Base-by-base conservation (phyloP, 2,113 vertebrate species). In the Parus major region DNA sequence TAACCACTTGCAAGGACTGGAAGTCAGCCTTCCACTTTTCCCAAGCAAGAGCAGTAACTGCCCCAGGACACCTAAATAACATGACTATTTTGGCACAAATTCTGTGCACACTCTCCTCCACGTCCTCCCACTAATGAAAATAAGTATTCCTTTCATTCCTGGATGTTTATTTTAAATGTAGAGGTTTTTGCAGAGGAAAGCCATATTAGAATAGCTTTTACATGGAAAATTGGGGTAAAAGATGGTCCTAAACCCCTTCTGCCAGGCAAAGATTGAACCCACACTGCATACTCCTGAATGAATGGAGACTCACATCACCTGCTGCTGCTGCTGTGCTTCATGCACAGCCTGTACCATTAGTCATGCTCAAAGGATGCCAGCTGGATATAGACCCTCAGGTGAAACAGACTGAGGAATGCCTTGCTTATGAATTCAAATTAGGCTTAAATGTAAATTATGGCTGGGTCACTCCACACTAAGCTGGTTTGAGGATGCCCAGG, bases 371-470 rank as follows among this genome's bases (percentile, higher is more conserved):
- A 84, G 68, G 42, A 83, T 83, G 83, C 95, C 88, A 93, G 82
- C 88, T 95, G 91, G 72, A 81, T 68, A 68, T 44, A 92, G 31
- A 24, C 90, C 92, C 95, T 95, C 83, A 92, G 94, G 94, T 96
- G 82, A 93, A 96, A 92, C 35, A 93, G 82, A 9, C 86, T 63
- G 59, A 92, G 86, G 94, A 97, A 95, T 97, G 94, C 68, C 64
- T 94, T 80, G 29, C 52, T 78, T 73, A 63, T 83, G 68, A 88
- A 93, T 90, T 79, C 52, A 92, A 83, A 86, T 92, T n/a, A 71
- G 31, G 68, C 63, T 91, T 90, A 59, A 90, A 92, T 75, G 41
- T 81, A 95, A 94, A 88, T 90, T 66, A 63, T 0, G 2, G 52
- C 81, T 52, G 80, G 64, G 80, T 76, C 69, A 60, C 80, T 95